Evolutionary conservation across 2,797 vertebrate genomes (phyloP).

Genomic region (Acipenser transmontanus): DNA sequence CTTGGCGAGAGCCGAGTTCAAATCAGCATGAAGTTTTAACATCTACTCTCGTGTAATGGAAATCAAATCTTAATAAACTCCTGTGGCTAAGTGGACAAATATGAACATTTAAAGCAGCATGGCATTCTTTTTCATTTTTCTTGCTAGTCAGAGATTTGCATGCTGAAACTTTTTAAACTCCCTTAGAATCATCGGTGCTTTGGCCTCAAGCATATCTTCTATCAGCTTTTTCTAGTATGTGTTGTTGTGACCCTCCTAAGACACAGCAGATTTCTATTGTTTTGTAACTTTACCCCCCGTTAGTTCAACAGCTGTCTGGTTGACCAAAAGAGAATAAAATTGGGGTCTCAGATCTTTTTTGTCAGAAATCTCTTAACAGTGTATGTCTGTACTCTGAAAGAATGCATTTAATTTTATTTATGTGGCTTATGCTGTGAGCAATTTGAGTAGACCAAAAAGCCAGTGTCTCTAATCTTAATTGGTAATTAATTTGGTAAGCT

Average conservation of each 20-base stretch:
- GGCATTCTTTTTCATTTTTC: conserved; percentile 58
- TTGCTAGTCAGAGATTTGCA: conserved; percentile 60
- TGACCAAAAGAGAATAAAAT: conserved; percentile 31
- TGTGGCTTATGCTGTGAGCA: too few relatives aligned
- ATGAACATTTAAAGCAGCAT: conserved; percentile 72
- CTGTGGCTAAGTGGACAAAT: conserved; percentile 61
- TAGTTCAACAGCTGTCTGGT: conserved; percentile 22
- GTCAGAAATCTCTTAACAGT: conserved; percentile 24
- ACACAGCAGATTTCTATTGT: conserved; percentile 19
- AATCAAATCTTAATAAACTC: too few relatives aligned
- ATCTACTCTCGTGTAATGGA: too few relatives aligned
- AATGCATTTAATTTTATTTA: conserved; percentile 9
- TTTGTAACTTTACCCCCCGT: conserved; percentile 22
- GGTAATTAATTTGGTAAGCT: too few relatives aligned
- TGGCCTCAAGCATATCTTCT: conserved; percentile 36
- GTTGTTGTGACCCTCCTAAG: conserved; percentile 20
- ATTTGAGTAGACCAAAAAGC: too few relatives aligned
- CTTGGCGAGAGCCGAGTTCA: too few relatives aligned
- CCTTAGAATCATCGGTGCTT: conserved; percentile 37
- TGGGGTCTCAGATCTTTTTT: conserved; percentile 32
- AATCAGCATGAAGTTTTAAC: too few relatives aligned
- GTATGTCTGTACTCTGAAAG: conserved; percentile 19
- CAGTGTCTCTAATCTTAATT: too few relatives aligned
- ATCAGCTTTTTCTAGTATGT: conserved; percentile 17
- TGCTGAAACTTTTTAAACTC: conserved; percentile 48